phyloP scores from a whole-genome alignment of 2,888 invertebrate genomes.

The Drosophila aldrichi region DNA sequence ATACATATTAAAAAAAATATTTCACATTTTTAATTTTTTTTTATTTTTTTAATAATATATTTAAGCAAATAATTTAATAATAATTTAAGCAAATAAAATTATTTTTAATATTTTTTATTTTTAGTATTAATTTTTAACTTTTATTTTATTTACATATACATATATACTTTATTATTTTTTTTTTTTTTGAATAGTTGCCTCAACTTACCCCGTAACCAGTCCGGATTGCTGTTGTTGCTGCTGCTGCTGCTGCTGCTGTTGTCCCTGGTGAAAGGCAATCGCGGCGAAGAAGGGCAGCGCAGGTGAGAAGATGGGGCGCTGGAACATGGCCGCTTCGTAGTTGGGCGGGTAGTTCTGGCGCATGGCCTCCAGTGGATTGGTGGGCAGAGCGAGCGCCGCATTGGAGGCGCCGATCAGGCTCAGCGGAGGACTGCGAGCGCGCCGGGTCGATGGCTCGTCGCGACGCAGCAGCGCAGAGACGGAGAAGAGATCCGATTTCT shows the following conservation, averaged over 20 bases:
- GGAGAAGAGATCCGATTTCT: constrained; percentile 93
- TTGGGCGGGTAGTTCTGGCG: constrained; percentile 84
- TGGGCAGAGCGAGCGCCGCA: constrained; percentile 57
- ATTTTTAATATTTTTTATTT: too few species aligned
- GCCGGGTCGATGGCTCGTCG: constrained; percentile 87
- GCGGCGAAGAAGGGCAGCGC: constrained; percentile 85
- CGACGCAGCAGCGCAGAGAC: constrained; percentile 93
- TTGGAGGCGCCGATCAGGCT: constrained; percentile 48
- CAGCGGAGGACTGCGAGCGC: constrained; percentile 55
- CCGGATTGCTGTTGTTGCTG: constrained; percentile 82
- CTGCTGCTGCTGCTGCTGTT: constrained; percentile 83
- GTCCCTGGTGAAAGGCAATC: constrained; percentile 85
- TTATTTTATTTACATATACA: too few species aligned
- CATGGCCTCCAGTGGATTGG: constrained; percentile 86
- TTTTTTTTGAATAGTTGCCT: too few species aligned
- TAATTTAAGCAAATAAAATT: too few species aligned
- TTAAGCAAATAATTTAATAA: too few species aligned
- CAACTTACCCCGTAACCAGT: constrained; percentile 78
- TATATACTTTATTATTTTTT: too few species aligned
- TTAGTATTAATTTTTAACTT: too few species aligned
- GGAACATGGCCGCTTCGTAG: constrained; percentile 85
- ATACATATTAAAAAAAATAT: too few species aligned
- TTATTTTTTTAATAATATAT: too few species aligned
- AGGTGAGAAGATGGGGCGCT: constrained; percentile 84
- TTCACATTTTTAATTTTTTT: too few species aligned